Evolutionary conservation across 2,113 vertebrate species (phyloP).

Genomic region (Entomyzon cyanotis): DNA sequence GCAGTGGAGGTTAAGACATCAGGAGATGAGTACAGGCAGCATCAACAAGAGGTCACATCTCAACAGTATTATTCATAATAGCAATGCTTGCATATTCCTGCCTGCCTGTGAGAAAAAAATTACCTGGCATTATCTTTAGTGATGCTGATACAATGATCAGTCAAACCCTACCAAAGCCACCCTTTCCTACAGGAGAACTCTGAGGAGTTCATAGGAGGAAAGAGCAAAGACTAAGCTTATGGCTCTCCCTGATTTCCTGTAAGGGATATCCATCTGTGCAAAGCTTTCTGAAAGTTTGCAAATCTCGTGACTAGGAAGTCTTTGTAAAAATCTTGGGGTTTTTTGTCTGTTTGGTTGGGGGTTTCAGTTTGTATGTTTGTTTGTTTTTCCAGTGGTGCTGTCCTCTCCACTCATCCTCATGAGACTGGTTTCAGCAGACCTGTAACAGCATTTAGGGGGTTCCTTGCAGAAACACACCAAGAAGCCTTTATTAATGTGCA

Average conservation of each 20-base stretch:
- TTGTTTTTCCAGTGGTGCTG: not conserved
- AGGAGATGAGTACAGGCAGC: not conserved
- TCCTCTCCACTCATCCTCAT: not conserved
- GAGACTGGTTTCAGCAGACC: not conserved
- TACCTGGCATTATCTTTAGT: not conserved
- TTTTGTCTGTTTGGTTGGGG: fast-evolving
- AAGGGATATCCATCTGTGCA: not conserved
- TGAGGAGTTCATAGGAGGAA: not conserved
- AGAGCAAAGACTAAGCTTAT: not conserved
- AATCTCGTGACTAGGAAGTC: not conserved
- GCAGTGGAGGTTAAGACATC: not conserved
- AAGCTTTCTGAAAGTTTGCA: not conserved
- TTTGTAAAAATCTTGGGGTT: not conserved
- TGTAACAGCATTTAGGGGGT: not conserved
- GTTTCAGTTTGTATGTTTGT: not conserved
- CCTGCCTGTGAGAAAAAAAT: not conserved
- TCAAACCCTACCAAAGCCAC: not conserved
- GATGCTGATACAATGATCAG: not conserved
- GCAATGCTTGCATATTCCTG: not conserved
- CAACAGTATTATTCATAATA: not conserved
- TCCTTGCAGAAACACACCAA: not conserved
- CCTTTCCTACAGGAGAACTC: not conserved
- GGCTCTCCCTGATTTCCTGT: not conserved
- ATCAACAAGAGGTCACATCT: not conserved
- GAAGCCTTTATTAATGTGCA: not conserved